Evolutionary conservation across 2,888 invertebrate species (phyloP), one percentile per base, ranked within the genome.

Genomic region (Macrophya annulata): DNA sequence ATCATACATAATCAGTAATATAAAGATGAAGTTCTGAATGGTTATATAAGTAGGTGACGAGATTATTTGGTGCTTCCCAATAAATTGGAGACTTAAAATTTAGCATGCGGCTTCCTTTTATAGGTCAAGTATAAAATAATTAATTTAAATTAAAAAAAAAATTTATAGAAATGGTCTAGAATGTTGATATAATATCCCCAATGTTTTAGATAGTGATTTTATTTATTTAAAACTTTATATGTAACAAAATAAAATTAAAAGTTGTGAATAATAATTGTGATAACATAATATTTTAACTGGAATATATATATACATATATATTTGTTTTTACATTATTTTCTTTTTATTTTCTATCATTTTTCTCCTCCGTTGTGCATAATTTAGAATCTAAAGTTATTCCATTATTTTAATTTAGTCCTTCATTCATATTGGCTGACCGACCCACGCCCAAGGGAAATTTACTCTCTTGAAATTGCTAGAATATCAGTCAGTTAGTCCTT

Each of bases 191-290:
- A 12, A 21, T 10, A 21, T 8, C n/a, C n/a, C 8, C 25, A 62
- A 62, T 62, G 25, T 62, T 62, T 25, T 12, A 62, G 62, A 62
- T 62, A 62, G 62, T 12, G 12, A 10, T 21, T 12, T 62, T 25
- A 25, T 25, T 62, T 31, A 31, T 62, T 62, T 25, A 62, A 21
- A 62, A 62, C 62, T 62, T 62, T 62, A 12, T 62, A 62, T 62
- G 62, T 62, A 62, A 62, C 25, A 62, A 25, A 62, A 55, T 62
- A 62, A 62, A 62, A 62, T 12, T 21, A 62, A 25, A 62, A 48
- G 12, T 48, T 62, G 4, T 62, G 12, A 25, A 62, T 21, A 62
- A 25, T 62, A n/a, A 55, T 55, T 55, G 55, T 55, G 55, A 55
- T 55, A 55, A 55, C n/a, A n/a, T 55, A 55, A 8, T 21, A 62